These are phyloP conservation scores for Polia nebulosa DNA, from an alignment of 2,888 invertebrate genomes.

Conservation along the genomic window DNA sequence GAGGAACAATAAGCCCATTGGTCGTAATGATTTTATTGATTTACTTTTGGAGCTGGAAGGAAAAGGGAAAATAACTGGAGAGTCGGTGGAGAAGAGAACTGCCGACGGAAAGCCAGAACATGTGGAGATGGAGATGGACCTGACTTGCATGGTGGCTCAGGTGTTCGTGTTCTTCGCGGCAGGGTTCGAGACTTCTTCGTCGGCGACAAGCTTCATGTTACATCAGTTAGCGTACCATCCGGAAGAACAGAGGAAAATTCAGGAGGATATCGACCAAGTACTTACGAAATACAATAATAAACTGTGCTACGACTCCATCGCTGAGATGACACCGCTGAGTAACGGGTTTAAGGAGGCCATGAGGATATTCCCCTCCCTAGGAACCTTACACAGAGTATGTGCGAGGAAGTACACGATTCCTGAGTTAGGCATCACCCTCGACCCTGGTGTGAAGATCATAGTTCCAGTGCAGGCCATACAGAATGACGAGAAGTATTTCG, in stretches of 20 bases:
- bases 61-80: constrained; percentile 77
- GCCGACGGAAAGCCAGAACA: constrained; percentile 73
- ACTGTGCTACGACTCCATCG: constrained; percentile 79
- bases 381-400: constrained; percentile 76
- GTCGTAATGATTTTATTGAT: constrained; percentile 79
- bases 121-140: constrained; percentile 76
- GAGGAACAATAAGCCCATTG: constrained; percentile 76
- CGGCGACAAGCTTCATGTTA: constrained; percentile 80
- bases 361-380: constrained; percentile 78
- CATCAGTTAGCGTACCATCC: constrained; percentile 83
- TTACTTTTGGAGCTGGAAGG: constrained; percentile 73
- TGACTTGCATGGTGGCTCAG: constrained; percentile 75
- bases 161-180: constrained; percentile 83
- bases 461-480: constrained; percentile 81
- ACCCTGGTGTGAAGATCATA: constrained; percentile 79
- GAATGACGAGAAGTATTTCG: constrained; percentile 79
- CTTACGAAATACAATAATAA: constrained; percentile 76
- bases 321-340: constrained; percentile 76
- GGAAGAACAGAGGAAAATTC: constrained; percentile 79
- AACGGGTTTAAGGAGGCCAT: constrained; percentile 79
- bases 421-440: constrained; percentile 74
- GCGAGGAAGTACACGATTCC: constrained; percentile 72
- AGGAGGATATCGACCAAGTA: constrained; percentile 80
- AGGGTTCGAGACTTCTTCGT: constrained; percentile 88
- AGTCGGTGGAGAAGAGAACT: constrained; percentile 76